These are phyloP conservation scores for Lepidochrysops patricia DNA, from an alignment of 2,888 invertebrate genomes.

Conservation along the genomic window DNA sequence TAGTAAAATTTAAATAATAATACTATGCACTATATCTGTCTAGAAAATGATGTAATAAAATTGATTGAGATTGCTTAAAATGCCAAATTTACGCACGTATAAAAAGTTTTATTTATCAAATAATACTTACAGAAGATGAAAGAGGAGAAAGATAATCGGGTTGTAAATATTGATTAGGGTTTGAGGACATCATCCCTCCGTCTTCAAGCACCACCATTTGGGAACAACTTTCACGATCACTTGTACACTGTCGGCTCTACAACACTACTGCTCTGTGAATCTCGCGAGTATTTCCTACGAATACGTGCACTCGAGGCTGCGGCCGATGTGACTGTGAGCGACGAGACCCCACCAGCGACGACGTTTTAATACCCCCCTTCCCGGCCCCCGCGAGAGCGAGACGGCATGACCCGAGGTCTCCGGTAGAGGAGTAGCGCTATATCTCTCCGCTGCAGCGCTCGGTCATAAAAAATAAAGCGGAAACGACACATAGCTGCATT, in stretches of 20 bases:
- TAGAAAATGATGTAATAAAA: too few relatives aligned
- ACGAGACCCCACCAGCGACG: conserved; percentile 57
- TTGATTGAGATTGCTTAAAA: too few relatives aligned
- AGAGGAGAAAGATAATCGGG: conserved; percentile 97
- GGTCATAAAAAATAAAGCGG: conserved; percentile 71
- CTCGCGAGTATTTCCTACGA: conserved; percentile 37
- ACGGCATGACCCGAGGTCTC: conserved; percentile 45
- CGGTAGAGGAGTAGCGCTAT: conserved; percentile 55
- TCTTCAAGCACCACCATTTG: conserved; percentile 94
- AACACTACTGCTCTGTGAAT: conserved; percentile 53
- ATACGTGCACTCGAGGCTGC: conserved; percentile 51
- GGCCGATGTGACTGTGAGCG: conserved; percentile 63
- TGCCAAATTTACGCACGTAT: too few relatives aligned
- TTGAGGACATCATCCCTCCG: conserved; percentile 90
- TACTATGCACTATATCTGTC: too few relatives aligned
- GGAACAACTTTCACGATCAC: conserved; percentile 58
- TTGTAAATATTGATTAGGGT: conserved; percentile 95
- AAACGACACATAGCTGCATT: conserved; percentile 73
- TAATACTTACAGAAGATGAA: conserved; percentile 91
- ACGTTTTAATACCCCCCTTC: conserved; percentile 45
- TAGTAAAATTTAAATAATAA: too few relatives aligned
- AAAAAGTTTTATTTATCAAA: conserved; percentile 19
- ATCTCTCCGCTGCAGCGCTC: conserved; percentile 68
- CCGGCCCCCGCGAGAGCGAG: conserved; percentile 40
- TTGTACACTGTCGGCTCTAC: conserved; percentile 53